Base-by-base conservation (phyloP, 1,140 invertebrate species). In the Calliphora vicina region DNA sequence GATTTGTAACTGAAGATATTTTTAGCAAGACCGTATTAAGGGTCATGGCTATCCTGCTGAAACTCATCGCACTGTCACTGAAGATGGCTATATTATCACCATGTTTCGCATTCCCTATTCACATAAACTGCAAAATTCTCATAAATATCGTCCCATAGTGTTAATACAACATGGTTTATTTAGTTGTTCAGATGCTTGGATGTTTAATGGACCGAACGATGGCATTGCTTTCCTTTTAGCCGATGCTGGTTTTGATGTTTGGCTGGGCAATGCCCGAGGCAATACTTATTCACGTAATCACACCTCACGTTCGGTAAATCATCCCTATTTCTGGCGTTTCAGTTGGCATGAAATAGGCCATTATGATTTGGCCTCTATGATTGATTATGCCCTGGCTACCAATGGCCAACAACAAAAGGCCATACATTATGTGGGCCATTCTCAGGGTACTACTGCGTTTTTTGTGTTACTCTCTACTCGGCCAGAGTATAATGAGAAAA, bases 191-290 rank as follows among this genome's bases (percentile, higher is more conserved):
- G 92, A 93, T 2, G 94, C 95, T 86, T 92, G 91, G 2, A 94
- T 13, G 94, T 93, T 84, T 95, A 96, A 89, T 93, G 96, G 2
- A 15, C 95, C 20, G 82, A 86, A 91, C n/a, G 93, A 94, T 87
- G 67, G 87, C 90, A 3, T 86, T 92, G 92, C 91, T 5, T 94
- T 93, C 84, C 89, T 92, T 25, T 87, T 96, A 80, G 94, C 93
- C 1, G 94, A 96, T 85, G 88, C 87, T 20, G 93, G 93, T 5
- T 94, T 92, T 83, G 94, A 95, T 85, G 94, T 95, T 1, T 95
- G 94, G 94, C 84, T 95, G 85, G 94, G 93, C 0, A 95, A 95
- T 87, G 91, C 92, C 17, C 89, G 95, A 81, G 94, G 95, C 8
- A 94, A 92, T 83, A 91, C 88, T 1, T 93, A 93, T 86, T 94